Percentiles rank a stretch among this genome's conserved stretches.
Conservation (phyloP, 1,140 invertebrate genomes). For the Holotrichia oblita region DNA sequence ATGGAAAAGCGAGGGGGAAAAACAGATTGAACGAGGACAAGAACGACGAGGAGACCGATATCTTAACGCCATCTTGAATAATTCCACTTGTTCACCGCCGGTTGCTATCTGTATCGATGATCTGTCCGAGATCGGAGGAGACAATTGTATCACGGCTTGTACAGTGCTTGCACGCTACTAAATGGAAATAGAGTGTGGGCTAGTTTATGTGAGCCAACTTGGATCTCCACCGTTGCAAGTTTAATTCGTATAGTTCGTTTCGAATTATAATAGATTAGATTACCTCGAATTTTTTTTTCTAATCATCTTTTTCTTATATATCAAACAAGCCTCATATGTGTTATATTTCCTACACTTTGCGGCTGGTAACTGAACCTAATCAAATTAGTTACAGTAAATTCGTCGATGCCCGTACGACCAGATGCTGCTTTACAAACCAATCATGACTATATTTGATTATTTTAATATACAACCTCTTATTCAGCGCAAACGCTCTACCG, state of each 20-base stretch:
- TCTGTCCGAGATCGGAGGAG: constrained; percentile 54
- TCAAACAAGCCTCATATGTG: too few species aligned
- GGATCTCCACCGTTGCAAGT: too few species aligned
- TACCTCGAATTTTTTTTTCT: too few species aligned
- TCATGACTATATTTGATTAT: constrained; percentile 18
- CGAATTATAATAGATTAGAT: too few species aligned
- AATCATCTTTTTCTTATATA: too few species aligned
- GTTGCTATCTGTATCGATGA: constrained; percentile 55
- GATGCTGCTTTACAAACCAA: neutral
- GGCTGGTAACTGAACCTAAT: neutral
- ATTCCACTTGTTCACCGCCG: constrained; percentile 51
- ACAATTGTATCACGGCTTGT: constrained; percentile 55
- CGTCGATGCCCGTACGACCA: neutral
- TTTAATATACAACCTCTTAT: neutral
- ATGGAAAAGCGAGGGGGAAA: neutral
- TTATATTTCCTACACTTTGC: too few species aligned
- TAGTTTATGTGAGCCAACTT: constrained; percentile 50
- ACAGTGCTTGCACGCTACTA: constrained; percentile 53
- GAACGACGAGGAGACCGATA: constrained; percentile 44
- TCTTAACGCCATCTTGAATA: constrained; percentile 58
- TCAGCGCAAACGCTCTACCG: neutral
- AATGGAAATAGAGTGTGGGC: constrained; percentile 57
- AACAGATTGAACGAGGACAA: neutral
- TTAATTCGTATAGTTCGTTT: too few species aligned
- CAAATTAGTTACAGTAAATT: neutral